phyloP scores from a whole-genome alignment of 2,888 invertebrate species.

The Tenodera sinensis region DNA sequence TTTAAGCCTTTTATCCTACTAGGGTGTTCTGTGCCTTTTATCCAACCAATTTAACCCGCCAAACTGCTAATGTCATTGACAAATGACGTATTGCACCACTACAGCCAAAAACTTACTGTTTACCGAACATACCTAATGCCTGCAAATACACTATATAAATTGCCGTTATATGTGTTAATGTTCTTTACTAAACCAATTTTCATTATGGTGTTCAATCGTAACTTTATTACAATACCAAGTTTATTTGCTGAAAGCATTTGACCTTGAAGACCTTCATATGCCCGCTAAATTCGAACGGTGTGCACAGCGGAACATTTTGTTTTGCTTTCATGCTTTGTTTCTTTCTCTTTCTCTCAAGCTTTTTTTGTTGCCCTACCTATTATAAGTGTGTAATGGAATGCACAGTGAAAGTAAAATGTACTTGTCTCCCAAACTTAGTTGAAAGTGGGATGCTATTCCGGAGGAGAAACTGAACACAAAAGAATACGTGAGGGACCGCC shows the following conservation, averaged over 20 bases:
- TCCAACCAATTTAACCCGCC: neutral
- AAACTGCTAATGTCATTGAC: neutral
- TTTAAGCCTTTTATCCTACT: no score
- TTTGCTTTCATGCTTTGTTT: neutral
- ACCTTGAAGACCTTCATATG: neutral
- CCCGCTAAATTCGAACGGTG: neutral
- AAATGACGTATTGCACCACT: no score
- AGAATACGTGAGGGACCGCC: neutral
- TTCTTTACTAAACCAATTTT: no score
- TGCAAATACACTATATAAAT: no score
- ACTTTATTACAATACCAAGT: no score
- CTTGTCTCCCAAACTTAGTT: neutral
- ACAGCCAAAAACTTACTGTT: no score
- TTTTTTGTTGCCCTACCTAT: neutral
- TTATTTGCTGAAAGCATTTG: no score
- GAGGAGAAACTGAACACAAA: neutral
- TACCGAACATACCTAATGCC: no score
- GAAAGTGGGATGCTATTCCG: slow-evolving; percentile 7
- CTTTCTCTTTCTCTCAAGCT: neutral
- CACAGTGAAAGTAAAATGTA: slow-evolving; percentile 13
- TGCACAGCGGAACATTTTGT: neutral
- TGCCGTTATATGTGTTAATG: no score
- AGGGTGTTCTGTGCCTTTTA: no score
- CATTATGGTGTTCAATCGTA: no score
- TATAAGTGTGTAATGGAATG: neutral